Conservation (phyloP, 2,113 vertebrate species). For the Sterrhoptilus dennistouni region DNA sequence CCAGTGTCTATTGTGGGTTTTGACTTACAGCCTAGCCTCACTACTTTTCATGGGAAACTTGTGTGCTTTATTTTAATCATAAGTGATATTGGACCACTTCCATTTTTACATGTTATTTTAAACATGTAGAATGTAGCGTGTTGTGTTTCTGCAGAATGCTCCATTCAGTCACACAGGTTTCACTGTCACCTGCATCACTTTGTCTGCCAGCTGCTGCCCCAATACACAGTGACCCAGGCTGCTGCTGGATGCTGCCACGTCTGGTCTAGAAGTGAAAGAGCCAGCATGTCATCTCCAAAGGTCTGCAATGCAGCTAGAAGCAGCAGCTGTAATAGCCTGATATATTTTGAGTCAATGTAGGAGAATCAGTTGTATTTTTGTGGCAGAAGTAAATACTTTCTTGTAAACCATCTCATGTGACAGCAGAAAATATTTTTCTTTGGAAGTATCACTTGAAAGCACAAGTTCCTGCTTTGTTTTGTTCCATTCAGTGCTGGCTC, state of each 20-base stretch:
- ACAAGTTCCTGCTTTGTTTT: not conserved
- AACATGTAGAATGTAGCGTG: not conserved
- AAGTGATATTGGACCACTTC: not conserved
- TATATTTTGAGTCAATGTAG: not conserved
- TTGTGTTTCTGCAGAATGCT: not conserved
- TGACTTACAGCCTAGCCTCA: not conserved
- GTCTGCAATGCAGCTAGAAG: accelerated
- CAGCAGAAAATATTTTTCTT: not conserved
- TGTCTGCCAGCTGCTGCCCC: not conserved
- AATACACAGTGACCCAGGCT: not conserved
- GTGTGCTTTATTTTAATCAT: not conserved
- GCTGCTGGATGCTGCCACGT: not conserved
- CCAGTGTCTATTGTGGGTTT: accelerated
- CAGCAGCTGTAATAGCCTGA: not conserved
- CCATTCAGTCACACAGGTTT: accelerated
- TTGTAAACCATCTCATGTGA: not conserved
- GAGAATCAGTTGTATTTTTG: not conserved
- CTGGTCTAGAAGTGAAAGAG: not conserved
- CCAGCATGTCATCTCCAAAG: not conserved
- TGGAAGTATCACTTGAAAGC: not conserved
- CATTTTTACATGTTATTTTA: not conserved
- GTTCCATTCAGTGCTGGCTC: not conserved
- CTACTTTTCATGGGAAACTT: not conserved
- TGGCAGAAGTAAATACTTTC: not conserved
- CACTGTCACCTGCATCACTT: not conserved